A percentile compares a stretch with the other conserved stretches of the same genome.
Evolutionary conservation across 1,140 invertebrate species (phyloP).

Genomic region (Aphis craccivora): DNA sequence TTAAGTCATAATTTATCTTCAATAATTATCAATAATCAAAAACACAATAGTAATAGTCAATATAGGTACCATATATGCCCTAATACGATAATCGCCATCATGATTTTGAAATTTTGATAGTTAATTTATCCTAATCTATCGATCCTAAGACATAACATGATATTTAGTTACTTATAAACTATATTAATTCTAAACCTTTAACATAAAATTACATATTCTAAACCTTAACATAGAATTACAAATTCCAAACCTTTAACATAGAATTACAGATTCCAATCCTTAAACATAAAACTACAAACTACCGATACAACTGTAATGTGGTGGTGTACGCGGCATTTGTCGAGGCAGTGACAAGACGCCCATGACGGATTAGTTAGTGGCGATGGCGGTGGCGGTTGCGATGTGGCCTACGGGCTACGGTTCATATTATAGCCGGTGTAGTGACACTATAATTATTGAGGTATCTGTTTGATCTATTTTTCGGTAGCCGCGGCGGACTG

Average conservation of each 20-base stretch:
- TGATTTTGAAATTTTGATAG: no score
- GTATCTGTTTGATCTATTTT: neutral
- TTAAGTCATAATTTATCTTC: no score
- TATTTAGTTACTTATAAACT: neutral
- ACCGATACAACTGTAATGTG: neutral
- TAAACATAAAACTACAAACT: neutral
- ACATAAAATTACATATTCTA: neutral
- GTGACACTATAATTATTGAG: no score
- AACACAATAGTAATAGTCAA: neutral
- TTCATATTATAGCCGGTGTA: neutral
- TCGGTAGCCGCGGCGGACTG: neutral
- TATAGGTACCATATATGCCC: neutral
- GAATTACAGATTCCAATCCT: neutral
- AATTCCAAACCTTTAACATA: neutral
- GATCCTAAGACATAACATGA: neutral
- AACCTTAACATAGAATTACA: neutral
- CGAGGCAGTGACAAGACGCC: neutral
- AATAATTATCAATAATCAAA: neutral
- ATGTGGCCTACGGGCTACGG: no score
- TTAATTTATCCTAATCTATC: no score
- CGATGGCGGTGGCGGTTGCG: no score
- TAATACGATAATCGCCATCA: no score
- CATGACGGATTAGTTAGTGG: neutral
- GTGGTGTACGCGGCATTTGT: neutral
- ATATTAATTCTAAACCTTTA: neutral